Conservation (phyloP, 2,888 invertebrate genomes). For the Nomada ferruginata region DNA sequence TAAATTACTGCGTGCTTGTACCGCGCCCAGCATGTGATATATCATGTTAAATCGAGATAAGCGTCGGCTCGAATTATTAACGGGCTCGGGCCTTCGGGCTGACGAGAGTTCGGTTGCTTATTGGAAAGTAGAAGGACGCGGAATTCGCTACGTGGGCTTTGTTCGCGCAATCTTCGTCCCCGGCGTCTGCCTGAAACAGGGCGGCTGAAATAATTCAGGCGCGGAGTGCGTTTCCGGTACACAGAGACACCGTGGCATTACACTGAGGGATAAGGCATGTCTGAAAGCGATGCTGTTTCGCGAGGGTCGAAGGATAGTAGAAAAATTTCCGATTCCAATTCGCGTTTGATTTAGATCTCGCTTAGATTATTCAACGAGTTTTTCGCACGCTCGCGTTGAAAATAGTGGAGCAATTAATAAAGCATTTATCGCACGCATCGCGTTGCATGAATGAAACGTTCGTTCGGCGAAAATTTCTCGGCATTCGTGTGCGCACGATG, state of each 20-base stretch:
- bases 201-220: conserved; percentile 15
- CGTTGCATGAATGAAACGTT: too few species aligned
- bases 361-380: too few species aligned
- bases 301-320: conserved; percentile 2
- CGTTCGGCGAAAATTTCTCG: too few species aligned
- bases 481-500: background rate
- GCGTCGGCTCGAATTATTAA: conserved; percentile 61
- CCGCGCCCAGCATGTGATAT: conserved; percentile 37
- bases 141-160: background rate
- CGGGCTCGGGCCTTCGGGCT: conserved; percentile 29
- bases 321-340: background rate
- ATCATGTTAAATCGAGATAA: conserved; percentile 62
- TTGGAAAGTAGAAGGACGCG: conserved; percentile 14
- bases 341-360: conserved; percentile 9
- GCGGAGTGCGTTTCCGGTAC: conserved; percentile 12
- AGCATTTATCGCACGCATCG: too few species aligned
- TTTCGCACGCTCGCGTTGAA: too few species aligned
- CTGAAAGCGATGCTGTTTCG: conserved; percentile 19
- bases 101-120: conserved; percentile 20
- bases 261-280: background rate
- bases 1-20: conserved; percentile 56
- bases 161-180: background rate
- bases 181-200: background rate
- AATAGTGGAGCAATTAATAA: too few species aligned
- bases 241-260: background rate